Percentiles rank a stretch among this genome's conserved stretches.
Evolutionary conservation across 1,140 invertebrate genomes (phyloP).

Genomic region (Brachionus sp.): DNA sequence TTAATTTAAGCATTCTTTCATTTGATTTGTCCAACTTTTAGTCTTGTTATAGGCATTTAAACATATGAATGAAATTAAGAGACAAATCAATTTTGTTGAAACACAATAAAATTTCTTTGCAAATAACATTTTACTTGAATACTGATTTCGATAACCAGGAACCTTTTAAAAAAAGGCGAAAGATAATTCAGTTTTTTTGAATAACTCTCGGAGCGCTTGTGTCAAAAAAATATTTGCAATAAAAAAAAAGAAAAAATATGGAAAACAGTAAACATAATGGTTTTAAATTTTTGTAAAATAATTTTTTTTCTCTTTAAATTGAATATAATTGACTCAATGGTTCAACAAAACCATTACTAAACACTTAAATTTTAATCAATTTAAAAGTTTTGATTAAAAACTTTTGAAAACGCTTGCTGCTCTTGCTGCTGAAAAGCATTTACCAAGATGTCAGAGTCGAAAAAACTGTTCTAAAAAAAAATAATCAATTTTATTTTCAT

Average conservation of each 20-base stretch:
- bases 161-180: neutral
- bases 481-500: neutral
- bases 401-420: neutral
- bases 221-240: neutral
- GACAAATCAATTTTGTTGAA: neutral
- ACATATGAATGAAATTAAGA: neutral
- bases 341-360: neutral
- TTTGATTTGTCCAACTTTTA: neutral
- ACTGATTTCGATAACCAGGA: conserved; percentile 2
- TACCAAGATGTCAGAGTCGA: neutral
- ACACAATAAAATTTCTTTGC: neutral
- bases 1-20: conserved; percentile 21
- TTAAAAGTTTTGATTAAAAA: conserved; percentile 4
- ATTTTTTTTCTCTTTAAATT: neutral
- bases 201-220: neutral
- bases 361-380: neutral
- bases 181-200: conserved; percentile 1
- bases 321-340: neutral
- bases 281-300: neutral
- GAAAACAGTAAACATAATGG: neutral
- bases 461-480: conserved; percentile 15
- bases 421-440: neutral
- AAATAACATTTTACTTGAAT: conserved; percentile 7
- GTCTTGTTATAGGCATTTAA: neutral
- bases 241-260: neutral